Base-by-base conservation (phyloP, 2,113 vertebrate genomes). In the Leptodactylus fuscus region DNA sequence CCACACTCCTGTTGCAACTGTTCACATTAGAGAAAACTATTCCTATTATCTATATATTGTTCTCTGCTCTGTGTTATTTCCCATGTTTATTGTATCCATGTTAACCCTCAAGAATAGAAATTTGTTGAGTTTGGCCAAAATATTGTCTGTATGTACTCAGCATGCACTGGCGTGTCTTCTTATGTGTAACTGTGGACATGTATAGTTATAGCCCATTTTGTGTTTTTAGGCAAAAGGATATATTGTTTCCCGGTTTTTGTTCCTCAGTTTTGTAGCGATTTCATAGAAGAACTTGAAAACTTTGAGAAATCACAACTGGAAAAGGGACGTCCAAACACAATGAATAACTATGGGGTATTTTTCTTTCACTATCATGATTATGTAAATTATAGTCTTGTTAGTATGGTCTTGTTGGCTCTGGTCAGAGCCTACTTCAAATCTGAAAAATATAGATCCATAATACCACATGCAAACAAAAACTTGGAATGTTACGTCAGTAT, bases 321-420 rank as follows among this genome's bases (percentile, higher is more conserved):
- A 0, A 99, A 97, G 89, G 97, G 97, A 85, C 91, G 97, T 83
- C 98, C 98, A 67, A 99, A 99, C 94, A 97, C 95, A 65, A 99
- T 99, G 98, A 99, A 99, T 90, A 95, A 97, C 90, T 96, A 97
- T 0, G 98, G 98, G 95, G 98, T 99, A 93, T 87, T 88, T 86
- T 58, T 10, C 16, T 12, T 51, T 71, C 22, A n/a, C 22, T 38
- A 55, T 53, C 46, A 48, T 12, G 11, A 12, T 48, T 48, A 48
- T 48, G 46, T 48, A 2, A 12, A 48, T 53, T 20, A 22, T 53
- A 5, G 0, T 53, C n/a, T n/a, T n/a, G n/a, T n/a, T n/a, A n/a
- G n/a, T n/a, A n/a, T n/a, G n/a, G n/a, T n/a, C n/a, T n/a, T n/a
- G n/a, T n/a, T n/a, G n/a, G n/a, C n/a, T n/a, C n/a, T n/a, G n/a